Percentiles rank a stretch among this genome's conserved stretches.
Evolutionary conservation across 2,888 invertebrate genomes (phyloP).

Genomic region (Dryobotodes eremita): DNA sequence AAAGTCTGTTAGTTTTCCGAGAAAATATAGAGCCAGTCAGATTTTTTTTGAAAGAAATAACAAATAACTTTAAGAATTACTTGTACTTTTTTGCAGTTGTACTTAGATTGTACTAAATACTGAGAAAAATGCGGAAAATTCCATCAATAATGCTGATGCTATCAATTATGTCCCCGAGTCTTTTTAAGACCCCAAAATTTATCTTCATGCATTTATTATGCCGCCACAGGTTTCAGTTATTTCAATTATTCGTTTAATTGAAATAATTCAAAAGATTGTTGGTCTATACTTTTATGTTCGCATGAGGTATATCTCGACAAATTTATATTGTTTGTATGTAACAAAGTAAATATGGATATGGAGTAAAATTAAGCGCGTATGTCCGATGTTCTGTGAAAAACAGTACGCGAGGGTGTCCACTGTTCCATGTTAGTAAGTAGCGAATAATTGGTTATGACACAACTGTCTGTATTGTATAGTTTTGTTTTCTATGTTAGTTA

Average conservation of each 20-base stretch:
- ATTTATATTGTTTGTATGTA: background rate
- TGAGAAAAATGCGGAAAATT: background rate
- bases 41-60: background rate
- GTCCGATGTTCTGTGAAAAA: too few species aligned
- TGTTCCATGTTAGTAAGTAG: too few species aligned
- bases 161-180: background rate
- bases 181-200: background rate
- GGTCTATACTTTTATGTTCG: background rate
- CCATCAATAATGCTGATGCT: background rate
- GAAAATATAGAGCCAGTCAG: background rate
- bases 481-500: too few species aligned
- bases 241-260: too few species aligned
- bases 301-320: background rate
- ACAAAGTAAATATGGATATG: too few species aligned
- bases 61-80: background rate
- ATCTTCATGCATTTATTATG: background rate
- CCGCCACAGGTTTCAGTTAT: too few species aligned
- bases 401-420: too few species aligned
- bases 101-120: background rate
- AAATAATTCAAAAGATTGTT: background rate
- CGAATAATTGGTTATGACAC: too few species aligned
- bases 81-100: background rate
- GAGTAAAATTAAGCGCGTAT: too few species aligned
- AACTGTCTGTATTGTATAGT: too few species aligned
- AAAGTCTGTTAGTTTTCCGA: background rate